Base-by-base conservation (phyloP, 2,888 invertebrate species). In the Trichopoda pennipes region DNA sequence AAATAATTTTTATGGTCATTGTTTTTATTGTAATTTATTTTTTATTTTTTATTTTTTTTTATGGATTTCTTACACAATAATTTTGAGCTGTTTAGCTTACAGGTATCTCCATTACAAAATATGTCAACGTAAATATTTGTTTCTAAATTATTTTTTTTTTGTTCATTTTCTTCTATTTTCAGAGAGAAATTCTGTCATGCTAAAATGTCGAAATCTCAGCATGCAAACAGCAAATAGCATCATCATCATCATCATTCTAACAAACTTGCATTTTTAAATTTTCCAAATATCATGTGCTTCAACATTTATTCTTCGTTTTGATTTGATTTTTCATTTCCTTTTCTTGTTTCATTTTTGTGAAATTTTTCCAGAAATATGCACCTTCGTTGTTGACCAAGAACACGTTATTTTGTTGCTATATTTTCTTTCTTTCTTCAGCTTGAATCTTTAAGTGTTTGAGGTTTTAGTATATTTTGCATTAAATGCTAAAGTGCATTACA, bases 381-480 rank as follows among this genome's bases (percentile, higher is more conserved):
- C 66, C 72, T 79, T 47, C 44, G 44, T 72, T 61, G 70, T 47
- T 81, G 81, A 78, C 82, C 81, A 78, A 81, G 75, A 61, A 58
- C 73, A 79, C 55, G 68, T 53, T 66, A 47, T 35, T 16, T 58
- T 17, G 23, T 51, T 51, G 28, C 7, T 38, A 70, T 53, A n/a
- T 44, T 38, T n/a, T 32, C 21, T 28, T 19, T 44, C 21, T 21
- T 3, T 38, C 17, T 56, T 19, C 28, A 47, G 44, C 56, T 53
- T 38, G 58, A 60, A 66, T 60, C 42, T 51, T 58, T 51, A 53
- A 35, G 68, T 69, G 76, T 76, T 68, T 21, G 58, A 75, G 16
- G 60, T 47, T 17, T 47, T 35, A 1, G 55, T 61, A 69, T 53
- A 69, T 53, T 60, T 49, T 35, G 8, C 49, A 12, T 56, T 23